phyloP scores from a whole-genome alignment of 2,797 vertebrate genomes.

The Masticophis lateralis region DNA sequence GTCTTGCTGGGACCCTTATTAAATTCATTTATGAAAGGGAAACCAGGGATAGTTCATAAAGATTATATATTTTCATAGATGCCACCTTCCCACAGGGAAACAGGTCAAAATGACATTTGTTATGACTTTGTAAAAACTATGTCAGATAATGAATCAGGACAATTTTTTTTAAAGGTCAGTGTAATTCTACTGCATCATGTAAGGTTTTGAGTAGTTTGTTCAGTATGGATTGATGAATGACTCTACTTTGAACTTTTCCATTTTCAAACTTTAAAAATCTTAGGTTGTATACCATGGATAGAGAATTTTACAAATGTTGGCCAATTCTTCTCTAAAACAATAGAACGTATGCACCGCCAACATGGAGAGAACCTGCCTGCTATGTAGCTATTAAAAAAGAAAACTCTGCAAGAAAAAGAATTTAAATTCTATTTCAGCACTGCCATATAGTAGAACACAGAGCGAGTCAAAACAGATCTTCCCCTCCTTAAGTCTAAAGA shows the following conservation, averaged over 20 bases:
- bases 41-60: conserved; percentile 42
- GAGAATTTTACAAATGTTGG: background rate
- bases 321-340: background rate
- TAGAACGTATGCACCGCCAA: background rate
- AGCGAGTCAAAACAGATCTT: background rate
- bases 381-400: background rate
- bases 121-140: conserved; percentile 17
- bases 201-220: background rate
- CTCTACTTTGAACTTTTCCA: background rate
- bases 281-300: background rate
- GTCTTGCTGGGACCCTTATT: conserved; percentile 58
- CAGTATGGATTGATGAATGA: background rate
- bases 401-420: background rate
- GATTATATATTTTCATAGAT: conserved; percentile 3
- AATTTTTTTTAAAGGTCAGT: background rate
- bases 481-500: background rate
- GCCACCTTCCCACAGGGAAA: rapidly evolving
- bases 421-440: background rate
- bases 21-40: conserved; percentile 59
- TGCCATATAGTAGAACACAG: background rate
- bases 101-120: rapidly evolving
- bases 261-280: background rate
- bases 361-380: background rate
- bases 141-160: conserved; percentile 1
- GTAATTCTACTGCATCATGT: background rate